phyloP scores from a whole-genome alignment of 2,113 vertebrate species.

The Hemicordylus capensis region DNA sequence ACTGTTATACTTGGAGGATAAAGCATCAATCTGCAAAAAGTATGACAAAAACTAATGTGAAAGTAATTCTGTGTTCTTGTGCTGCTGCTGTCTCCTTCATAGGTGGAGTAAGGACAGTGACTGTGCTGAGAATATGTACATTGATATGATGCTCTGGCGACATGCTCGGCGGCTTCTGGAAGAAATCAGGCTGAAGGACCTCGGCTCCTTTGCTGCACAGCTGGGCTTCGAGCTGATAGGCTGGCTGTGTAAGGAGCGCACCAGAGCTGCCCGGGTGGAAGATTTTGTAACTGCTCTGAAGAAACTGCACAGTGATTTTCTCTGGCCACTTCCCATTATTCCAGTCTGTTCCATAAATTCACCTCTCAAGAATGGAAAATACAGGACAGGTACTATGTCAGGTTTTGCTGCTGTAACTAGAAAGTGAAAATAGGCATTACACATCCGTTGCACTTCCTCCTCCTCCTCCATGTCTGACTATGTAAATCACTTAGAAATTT shows the following conservation, averaged over 20 bases:
- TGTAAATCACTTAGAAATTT: neutral
- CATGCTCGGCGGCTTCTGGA: slow-evolving; percentile 94
- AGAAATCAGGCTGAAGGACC: slow-evolving; percentile 91
- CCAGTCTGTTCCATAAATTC: slow-evolving; percentile 87
- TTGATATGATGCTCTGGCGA: slow-evolving; percentile 98
- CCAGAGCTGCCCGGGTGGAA: slow-evolving; percentile 89
- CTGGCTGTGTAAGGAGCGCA: slow-evolving; percentile 93
- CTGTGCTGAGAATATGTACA: slow-evolving; percentile 96
- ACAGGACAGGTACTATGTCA: slow-evolving; percentile 81
- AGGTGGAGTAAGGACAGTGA: slow-evolving; percentile 87
- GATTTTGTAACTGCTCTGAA: slow-evolving; percentile 93
- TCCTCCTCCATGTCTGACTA: neutral
- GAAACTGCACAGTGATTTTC: slow-evolving; percentile 92
- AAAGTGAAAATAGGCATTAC: too few species aligned
- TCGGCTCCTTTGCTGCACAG: slow-evolving; percentile 95
- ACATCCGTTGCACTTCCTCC: too few species aligned
- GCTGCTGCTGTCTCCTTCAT: neutral
- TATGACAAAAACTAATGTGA: neutral
- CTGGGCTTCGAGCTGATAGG: slow-evolving; percentile 95
- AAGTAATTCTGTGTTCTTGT: neutral
- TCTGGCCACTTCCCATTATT: slow-evolving; percentile 95
- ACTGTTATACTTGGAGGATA: neutral
- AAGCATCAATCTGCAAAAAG: neutral
- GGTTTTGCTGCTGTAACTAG: neutral
- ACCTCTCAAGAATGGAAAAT: slow-evolving; percentile 93